A percentile compares a stretch with the other conserved stretches of the same genome.
Evolutionary conservation across 2,797 vertebrate genomes (phyloP).

Genomic region (Novumbra hubbsi): DNA sequence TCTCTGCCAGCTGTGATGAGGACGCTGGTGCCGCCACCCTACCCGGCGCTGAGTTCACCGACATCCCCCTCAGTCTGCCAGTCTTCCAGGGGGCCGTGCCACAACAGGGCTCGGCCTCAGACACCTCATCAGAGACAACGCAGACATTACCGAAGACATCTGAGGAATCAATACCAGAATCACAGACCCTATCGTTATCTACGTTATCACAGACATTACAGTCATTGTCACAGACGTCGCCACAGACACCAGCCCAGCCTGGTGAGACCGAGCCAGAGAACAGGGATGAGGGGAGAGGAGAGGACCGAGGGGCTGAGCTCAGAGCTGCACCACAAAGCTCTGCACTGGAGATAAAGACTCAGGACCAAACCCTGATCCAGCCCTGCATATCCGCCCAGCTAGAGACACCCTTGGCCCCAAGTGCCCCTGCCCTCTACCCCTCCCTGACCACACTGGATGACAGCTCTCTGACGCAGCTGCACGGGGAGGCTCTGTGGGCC

Average conservation of each 20-base stretch:
- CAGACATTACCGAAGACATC: conserved; percentile 24
- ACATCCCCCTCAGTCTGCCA: conserved; percentile 70
- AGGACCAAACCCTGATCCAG: conserved; percentile 17
- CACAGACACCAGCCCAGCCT: conserved; percentile 21
- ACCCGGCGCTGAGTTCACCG: conserved; percentile 61
- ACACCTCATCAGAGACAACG: conserved; percentile 12
- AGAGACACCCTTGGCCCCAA: conserved; percentile 52
- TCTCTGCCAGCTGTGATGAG: conserved; percentile 35
- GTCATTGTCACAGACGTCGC: conserved; percentile 17
- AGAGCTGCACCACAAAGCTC: conserved; percentile 29
- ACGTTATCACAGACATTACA: conserved; percentile 31
- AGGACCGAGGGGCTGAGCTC: conserved; percentile 28
- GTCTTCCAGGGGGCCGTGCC: conserved; percentile 37
- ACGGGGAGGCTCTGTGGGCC: conserved; percentile 41
- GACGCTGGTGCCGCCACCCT: conserved; percentile 26
- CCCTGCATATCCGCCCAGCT: conserved; percentile 38
- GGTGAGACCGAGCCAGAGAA: conserved; percentile 31
- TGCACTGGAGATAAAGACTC: conserved; percentile 32
- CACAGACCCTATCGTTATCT: conserved; percentile 27
- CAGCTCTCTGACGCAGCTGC: conserved; percentile 50
- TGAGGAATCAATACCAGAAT: conserved; percentile 36
- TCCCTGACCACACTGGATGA: conserved; percentile 62
- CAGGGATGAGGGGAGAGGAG: conserved; percentile 17
- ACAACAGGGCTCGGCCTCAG: conserved; percentile 20
- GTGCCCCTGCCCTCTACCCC: conserved; percentile 68